A percentile compares a stretch with the other conserved stretches of the same genome.
Evolutionary conservation across 2,888 invertebrate species (phyloP).

Genomic region (Ophion slaviceki): DNA sequence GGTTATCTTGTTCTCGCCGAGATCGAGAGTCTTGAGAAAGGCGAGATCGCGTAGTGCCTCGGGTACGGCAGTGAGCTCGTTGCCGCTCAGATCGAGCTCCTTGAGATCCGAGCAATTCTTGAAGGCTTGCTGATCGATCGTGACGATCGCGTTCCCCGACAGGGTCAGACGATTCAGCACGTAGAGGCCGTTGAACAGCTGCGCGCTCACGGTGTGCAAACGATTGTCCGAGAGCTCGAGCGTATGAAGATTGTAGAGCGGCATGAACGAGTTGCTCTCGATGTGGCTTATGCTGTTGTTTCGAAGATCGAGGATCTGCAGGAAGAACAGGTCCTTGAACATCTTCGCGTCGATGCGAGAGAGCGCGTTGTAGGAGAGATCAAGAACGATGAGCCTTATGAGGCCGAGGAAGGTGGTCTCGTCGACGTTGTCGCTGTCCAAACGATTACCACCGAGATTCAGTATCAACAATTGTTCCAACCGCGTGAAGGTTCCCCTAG

Average conservation of each 20-base stretch:
- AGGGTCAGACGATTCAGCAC: conserved; percentile 93
- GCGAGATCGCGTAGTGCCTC: conserved; percentile 92
- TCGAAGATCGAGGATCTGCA: conserved; percentile 93
- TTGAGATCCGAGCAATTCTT: conserved; percentile 95
- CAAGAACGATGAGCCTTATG: conserved; percentile 92
- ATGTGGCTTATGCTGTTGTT: conserved; percentile 95
- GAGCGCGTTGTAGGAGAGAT: conserved; percentile 93
- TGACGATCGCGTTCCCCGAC: conserved; percentile 93
- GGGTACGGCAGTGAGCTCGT: conserved; percentile 92
- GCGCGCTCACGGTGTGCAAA: conserved; percentile 91
- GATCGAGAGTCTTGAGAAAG: conserved; percentile 93
- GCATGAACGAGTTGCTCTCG: conserved; percentile 94
- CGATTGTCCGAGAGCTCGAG: conserved; percentile 95
- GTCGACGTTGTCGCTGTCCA: conserved; percentile 93
- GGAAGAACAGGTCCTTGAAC: conserved; percentile 93
- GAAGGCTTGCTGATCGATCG: conserved; percentile 92
- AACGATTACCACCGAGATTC: conserved; percentile 93
- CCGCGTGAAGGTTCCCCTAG: conserved; percentile 92
- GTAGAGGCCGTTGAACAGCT: conserved; percentile 92
- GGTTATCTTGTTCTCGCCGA: conserved; percentile 96
- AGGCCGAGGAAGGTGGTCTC: conserved; percentile 94
- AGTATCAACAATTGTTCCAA: conserved; percentile 93
- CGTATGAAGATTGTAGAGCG: conserved; percentile 94
- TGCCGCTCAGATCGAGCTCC: conserved; percentile 94
- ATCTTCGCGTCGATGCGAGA: conserved; percentile 93